Evolutionary conservation across 2,888 invertebrate genomes (phyloP).

Genomic region (Erebia ligea): DNA sequence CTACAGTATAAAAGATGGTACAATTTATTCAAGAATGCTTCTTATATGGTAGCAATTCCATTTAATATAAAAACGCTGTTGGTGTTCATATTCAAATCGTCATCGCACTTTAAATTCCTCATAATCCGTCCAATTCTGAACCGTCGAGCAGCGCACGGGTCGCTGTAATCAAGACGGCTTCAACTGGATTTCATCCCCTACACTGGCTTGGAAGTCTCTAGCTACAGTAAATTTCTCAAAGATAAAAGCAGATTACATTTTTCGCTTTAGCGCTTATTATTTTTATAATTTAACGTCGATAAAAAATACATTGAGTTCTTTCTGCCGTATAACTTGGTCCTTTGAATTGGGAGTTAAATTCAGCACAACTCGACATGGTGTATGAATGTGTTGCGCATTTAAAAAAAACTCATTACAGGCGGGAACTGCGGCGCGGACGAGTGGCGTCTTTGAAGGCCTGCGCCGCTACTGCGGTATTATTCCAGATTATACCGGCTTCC

Average conservation of each 20-base stretch:
- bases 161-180: conserved; percentile 79
- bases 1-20: conserved; percentile 33
- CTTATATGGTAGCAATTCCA: conserved; percentile 53
- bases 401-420: conserved; percentile 82
- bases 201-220: conserved; percentile 61
- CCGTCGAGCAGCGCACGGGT: conserved; percentile 68
- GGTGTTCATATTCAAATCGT: conserved; percentile 80
- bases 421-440: conserved; percentile 75
- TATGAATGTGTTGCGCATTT: conserved; percentile 78
- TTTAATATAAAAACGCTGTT: conserved; percentile 70
- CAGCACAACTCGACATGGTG: conserved; percentile 61
- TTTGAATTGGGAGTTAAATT: conserved; percentile 58
- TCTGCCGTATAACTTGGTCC: conserved; percentile 39
- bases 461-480: conserved; percentile 79
- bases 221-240: conserved; percentile 55
- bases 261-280: conserved; percentile 38
- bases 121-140: conserved; percentile 82
- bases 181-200: conserved; percentile 73
- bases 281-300: conserved; percentile 39
- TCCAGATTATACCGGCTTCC: conserved; percentile 80
- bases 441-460: conserved; percentile 81
- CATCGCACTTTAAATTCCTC: conserved; percentile 80
- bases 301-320: conserved; percentile 45
- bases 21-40: conserved; percentile 41
- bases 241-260: conserved; percentile 48